Conservation (phyloP, 2,888 invertebrate genomes). For the Ischnus inquisitorius region DNA sequence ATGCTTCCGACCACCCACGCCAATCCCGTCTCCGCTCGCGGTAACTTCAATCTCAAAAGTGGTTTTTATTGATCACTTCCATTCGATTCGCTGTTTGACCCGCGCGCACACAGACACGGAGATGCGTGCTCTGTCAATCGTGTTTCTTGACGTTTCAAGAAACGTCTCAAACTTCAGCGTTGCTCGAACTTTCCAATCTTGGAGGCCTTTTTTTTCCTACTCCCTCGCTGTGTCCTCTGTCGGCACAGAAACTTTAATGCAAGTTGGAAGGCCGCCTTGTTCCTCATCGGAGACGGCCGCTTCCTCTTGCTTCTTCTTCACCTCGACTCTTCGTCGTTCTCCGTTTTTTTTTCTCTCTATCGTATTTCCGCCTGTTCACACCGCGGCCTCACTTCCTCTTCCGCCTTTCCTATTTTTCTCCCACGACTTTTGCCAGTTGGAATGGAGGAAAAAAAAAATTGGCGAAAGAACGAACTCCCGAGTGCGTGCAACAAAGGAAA, state of each 20-base stretch:
- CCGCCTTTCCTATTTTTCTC: constrained; percentile 14
- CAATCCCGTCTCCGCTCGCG: not conserved
- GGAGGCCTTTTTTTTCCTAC: not conserved
- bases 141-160: constrained; percentile 15
- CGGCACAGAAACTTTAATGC: constrained; percentile 1
- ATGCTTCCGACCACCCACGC: not conserved
- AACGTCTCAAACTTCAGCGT: not conserved
- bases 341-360: constrained; percentile 10
- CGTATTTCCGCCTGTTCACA: constrained; percentile 7
- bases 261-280: constrained; percentile 10
- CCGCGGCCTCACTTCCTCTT: not conserved
- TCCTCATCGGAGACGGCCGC: not conserved
- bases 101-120: not conserved
- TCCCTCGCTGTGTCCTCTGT: not conserved
- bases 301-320: constrained; percentile 4
- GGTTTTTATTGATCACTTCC: constrained; percentile 39
- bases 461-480: not conserved
- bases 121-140: not conserved
- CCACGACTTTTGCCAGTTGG: constrained; percentile 4
- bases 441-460: constrained; percentile 9
- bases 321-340: not conserved
- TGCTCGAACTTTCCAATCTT: constrained; percentile 9
- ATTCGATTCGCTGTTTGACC: not conserved
- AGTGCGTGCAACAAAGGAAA: constrained; percentile 19
- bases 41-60: constrained; percentile 48